These are phyloP conservation scores for Apis florea DNA, from an alignment of 1,140 invertebrate species.

Conservation along the genomic window DNA sequence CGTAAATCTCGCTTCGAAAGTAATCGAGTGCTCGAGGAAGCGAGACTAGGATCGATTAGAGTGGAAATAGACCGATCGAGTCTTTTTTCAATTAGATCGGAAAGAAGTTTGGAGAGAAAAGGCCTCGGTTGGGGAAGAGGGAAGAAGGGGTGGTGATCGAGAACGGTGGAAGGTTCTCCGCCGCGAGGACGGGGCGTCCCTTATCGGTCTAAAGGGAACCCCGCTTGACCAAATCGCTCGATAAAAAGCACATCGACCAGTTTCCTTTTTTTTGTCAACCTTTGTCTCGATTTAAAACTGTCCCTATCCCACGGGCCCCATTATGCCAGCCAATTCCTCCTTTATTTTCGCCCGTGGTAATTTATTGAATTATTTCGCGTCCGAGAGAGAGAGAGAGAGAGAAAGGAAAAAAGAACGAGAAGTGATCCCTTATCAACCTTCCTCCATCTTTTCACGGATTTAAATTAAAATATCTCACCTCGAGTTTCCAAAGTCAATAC, in stretches of 20 bases:
- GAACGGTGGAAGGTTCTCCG: neutral
- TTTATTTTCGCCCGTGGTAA: slow-evolving; percentile 42
- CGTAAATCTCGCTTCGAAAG: neutral
- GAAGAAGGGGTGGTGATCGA: slow-evolving; percentile 17
- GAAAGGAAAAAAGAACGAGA: neutral
- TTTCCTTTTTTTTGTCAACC: slow-evolving; percentile 19
- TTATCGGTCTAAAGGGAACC: slow-evolving; percentile 75
- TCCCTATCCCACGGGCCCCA: slow-evolving; percentile 55
- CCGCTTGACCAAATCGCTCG: slow-evolving; percentile 74
- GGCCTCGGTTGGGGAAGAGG: neutral
- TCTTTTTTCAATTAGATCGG: slow-evolving; percentile 71
- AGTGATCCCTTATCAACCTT: neutral
- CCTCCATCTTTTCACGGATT: neutral
- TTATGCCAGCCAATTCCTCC: slow-evolving; percentile 58
- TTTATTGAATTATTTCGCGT: slow-evolving; percentile 41
- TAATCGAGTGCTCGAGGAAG: slow-evolving; percentile 1
- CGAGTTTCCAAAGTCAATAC: neutral
- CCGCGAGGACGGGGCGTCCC: slow-evolving; percentile 55
- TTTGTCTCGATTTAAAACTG: slow-evolving; percentile 67
- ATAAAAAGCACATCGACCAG: slow-evolving; percentile 72
- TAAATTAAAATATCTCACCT: neutral
- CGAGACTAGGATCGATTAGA: neutral
- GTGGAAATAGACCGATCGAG: neutral
- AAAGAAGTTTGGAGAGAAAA: slow-evolving; percentile 30
- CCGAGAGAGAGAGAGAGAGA: too few species aligned